Base-by-base conservation (phyloP, 2,888 invertebrate species). In the Spisula solida region DNA sequence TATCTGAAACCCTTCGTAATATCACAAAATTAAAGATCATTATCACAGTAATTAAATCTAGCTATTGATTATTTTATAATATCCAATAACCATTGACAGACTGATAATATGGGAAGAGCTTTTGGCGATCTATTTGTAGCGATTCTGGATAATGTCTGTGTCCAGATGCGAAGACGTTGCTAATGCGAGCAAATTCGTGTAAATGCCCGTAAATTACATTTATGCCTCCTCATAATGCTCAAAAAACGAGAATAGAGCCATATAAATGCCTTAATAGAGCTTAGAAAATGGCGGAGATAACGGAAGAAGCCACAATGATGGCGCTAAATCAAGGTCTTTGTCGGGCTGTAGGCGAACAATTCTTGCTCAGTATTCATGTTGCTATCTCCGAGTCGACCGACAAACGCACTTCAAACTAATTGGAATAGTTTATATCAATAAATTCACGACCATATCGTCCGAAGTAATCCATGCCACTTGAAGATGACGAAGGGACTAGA, bases 401-500 rank as follows among this genome's bases (percentile, higher is more conserved):
- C 31, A 12, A 25, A 18, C 25, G 70, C 25, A 48, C 70, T 83
- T 70, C 41, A 70, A 56, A 25, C 25, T 87, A 87, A 87, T 87
- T 87, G 87, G 87, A 87, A 87, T 60, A 41, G 75, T 82, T 83
- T n/a, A 88, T 81, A 83, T 81, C 85, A 66, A 79, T 85, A 84
- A 80, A 80, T 41, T 51, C 51, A 70, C 34, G 12, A 75, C 41
- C 85, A 60, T 88, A 88, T 88, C 88, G 34, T 81, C n/a, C 25
- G 18, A 51, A 41, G 85, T 88, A 88, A 88, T 88, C 88, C 88
- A 8, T 16, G 25, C 8, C 81, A 88, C 88, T 81, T 81, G 20
- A 47, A 20, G 34, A 66, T 25, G 55, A 75, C n/a, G 56, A 87
- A 55, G 41, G 82, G 79, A 82, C 79, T 87, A 56, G 79, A 87